Base-by-base conservation (phyloP, 2,797 vertebrate genomes). In the Parotocinclus haroldoi region DNA sequence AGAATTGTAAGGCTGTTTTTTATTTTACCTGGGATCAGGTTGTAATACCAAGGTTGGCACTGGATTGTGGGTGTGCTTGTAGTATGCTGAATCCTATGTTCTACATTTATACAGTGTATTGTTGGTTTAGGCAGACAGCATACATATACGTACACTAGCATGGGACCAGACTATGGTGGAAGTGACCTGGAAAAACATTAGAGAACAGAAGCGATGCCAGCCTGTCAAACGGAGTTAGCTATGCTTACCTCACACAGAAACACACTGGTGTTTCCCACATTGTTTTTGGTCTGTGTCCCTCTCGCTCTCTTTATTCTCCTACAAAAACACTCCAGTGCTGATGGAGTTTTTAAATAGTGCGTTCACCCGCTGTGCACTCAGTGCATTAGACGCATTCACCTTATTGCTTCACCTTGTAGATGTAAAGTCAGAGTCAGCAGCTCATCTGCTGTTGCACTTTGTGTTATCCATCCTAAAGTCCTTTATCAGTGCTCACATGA, bases 181-280 rank as follows among this genome's bases (percentile, higher is more conserved):
- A 81, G 70, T 83, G 81, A 86, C 75, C 82, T 79, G 72, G 76
- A 73, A 80, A 80, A 76, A 79, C 72, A 78, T 49, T 63, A 69
- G 63, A 80, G 71, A 76, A 74, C 54, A 58, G 67, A 46, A 50
- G 60, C 77, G 79, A 82, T 81, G 74, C 83, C 80, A 73, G 58
- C 58, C 74, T 83, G 82, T 82, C 85, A 81, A 61, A 72, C 45
- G 37, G 37, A 50, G 73, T 86, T 84, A 84, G 58, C 68, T 60
- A 79, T 59, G 74, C 65, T 8, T 49, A 44, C 13, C 59, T 69
- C 63, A 75, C 59, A 63, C 14, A 55, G 52, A 63, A 57, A 59
- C 56, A 50, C 48, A 76, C 5, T 70, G 63, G 57, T 37, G 51
- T 52, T 44, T 53, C 46, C 48, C 17, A 59, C 52, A 42, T 50